Percentiles rank a stretch among this genome's conserved stretches.
These are phyloP conservation scores for Drosophila sucinea DNA, from an alignment of 1,140 invertebrate species.

Conservation along the genomic window DNA sequence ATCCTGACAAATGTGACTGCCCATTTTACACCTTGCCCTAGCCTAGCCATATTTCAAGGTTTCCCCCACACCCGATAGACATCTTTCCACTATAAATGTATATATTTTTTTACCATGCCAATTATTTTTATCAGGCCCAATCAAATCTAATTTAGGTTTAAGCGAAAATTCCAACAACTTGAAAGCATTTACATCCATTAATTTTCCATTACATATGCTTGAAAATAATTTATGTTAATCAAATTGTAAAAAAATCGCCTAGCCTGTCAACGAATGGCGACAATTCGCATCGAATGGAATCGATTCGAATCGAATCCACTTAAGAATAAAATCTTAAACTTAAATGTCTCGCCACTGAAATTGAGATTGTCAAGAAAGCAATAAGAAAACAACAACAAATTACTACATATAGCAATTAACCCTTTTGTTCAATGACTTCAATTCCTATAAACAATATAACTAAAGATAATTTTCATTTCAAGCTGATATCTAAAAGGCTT, in stretches of 20 bases:
- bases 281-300: constrained; percentile 42
- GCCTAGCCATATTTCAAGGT: too few relatives aligned
- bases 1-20: constrained; percentile 63
- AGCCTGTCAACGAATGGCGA: constrained; percentile 66
- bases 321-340: constrained; percentile 58
- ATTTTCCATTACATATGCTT: constrained; percentile 47
- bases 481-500: too few relatives aligned
- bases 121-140: constrained; percentile 22
- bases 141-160: constrained; percentile 43
- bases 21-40: constrained; percentile 67
- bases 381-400: constrained; percentile 26
- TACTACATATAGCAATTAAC: constrained; percentile 9
- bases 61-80: too few relatives aligned
- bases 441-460: too few relatives aligned
- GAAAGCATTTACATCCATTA: constrained; percentile 53
- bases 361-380: constrained; percentile 32
- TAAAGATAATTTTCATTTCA: too few relatives aligned
- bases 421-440: background rate
- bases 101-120: constrained; percentile 19
- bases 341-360: constrained; percentile 41
- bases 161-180: constrained; percentile 31
- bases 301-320: constrained; percentile 67
- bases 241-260: constrained; percentile 52
- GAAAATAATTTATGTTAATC: constrained; percentile 72
- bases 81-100: constrained; percentile 17